Percentiles rank a stretch among this genome's conserved stretches.
These are phyloP conservation scores for Drosophila equinoxialis DNA, from an alignment of 1,140 invertebrate species.

Conservation along the genomic window DNA sequence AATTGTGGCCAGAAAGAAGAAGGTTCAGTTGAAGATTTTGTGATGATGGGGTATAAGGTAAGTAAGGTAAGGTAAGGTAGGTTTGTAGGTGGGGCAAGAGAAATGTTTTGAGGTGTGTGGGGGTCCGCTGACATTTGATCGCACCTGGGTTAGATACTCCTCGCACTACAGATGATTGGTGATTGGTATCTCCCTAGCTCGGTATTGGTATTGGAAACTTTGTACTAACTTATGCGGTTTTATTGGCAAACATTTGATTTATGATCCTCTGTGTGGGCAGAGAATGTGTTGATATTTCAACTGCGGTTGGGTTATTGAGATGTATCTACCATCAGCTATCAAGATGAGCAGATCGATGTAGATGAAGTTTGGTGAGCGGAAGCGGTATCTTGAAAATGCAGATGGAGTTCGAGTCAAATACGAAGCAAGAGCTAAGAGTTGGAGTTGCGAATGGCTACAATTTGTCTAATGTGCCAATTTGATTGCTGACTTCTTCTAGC, in stretches of 20 bases:
- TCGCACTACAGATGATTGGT: neutral
- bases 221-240: constrained; percentile 30
- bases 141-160: constrained; percentile 51
- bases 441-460: constrained; percentile 45
- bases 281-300: constrained; percentile 30
- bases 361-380: too few species aligned
- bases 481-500: constrained; percentile 43
- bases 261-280: constrained; percentile 37
- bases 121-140: constrained; percentile 67
- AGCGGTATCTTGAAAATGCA: neutral
- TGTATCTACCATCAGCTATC: constrained; percentile 27
- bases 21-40: constrained; percentile 7
- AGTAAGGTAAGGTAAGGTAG: neutral
- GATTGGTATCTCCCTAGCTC: too few species aligned
- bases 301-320: constrained; percentile 65
- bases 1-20: constrained; percentile 54
- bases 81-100: neutral
- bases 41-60: constrained; percentile 25
- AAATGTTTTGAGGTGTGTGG: constrained; percentile 44
- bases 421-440: neutral
- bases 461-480: constrained; percentile 81
- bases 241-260: constrained; percentile 49
- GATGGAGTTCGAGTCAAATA: neutral
- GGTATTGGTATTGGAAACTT: neutral
- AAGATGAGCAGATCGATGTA: too few species aligned